Base-by-base conservation (phyloP, 1,140 invertebrate species). In the Drosophila ananassae region DNA sequence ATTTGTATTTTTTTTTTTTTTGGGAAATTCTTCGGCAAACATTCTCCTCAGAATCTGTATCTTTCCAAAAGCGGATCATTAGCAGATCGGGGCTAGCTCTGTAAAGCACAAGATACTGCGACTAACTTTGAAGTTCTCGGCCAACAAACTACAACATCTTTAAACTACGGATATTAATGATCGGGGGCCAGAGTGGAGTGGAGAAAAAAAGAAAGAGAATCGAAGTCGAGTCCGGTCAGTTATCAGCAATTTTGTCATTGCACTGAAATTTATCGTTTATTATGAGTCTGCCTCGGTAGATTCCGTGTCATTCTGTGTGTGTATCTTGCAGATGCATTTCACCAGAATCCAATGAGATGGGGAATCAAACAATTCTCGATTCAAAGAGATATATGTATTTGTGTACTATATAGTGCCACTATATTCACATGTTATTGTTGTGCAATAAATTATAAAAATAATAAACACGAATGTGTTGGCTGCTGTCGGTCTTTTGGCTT, bases 201-300 rank as follows among this genome's bases (percentile, higher is more conserved):
- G 17, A 17, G 17, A 17, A 17, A 34, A 46, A 50, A 71, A 56
- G 53, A 55, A 32, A 7, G 57, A 67, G 57, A 83, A 66, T 72
- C 64, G 68, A 68, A 84, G 58, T 79, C 13, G 41, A n/a, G 53
- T 44, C 51, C 54, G 77, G 59, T 75, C 63, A 85, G 81, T 87
- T 85, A 85, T 78, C 78, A 82, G 74, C 78, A 85, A 85, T 85
- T 85, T 85, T 85, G 82, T 89, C 82, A 87, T 85, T 85, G 83
- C 83, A 73, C 71, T 62, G 62, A 78, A 54, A 62, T 85, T 85
- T 75, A 85, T 71, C 81, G 78, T 87, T 85, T 75, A 85, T 87
- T 85, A 87, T 74, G 55, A 47, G 58, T 66, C 39, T 69, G 52
- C 67, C 55, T 78, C 64, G 21, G 30, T n/a, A 34, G 41, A 41